These are phyloP conservation scores for Epirrhoe alternata DNA, from an alignment of 2,888 invertebrate species.

Conservation along the genomic window DNA sequence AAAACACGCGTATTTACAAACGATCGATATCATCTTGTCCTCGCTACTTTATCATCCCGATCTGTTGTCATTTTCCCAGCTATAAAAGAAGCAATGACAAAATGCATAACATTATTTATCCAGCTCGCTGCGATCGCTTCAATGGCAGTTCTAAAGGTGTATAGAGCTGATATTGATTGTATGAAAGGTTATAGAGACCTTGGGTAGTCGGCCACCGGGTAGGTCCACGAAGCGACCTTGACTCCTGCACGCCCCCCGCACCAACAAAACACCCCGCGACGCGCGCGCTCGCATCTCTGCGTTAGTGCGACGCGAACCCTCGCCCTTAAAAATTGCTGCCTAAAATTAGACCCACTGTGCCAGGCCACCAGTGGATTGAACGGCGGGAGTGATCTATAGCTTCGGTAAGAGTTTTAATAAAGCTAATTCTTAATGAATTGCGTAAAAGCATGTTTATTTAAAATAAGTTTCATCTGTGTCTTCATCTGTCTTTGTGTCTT, in stretches of 20 bases:
- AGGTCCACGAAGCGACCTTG: slow-evolving; percentile 67
- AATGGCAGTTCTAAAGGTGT: not conserved
- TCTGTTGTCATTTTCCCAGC: not conserved
- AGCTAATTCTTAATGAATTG: not conserved
- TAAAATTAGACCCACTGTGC: slow-evolving; percentile 3
- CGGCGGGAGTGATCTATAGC: not conserved
- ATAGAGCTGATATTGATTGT: slow-evolving; percentile 59
- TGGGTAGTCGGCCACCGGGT: slow-evolving; percentile 56
- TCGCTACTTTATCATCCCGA: no score
- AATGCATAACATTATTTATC: not conserved
- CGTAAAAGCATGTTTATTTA: not conserved
- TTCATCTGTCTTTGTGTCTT: not conserved
- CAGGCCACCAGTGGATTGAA: slow-evolving; percentile 3
- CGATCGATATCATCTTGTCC: not conserved
- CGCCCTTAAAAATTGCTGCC: slow-evolving; percentile 14
- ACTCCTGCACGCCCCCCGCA: slow-evolving; percentile 55
- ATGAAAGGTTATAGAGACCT: slow-evolving; percentile 54
- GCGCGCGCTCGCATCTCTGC: slow-evolving; percentile 42
- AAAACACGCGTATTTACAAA: not conserved
- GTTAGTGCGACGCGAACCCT: slow-evolving; percentile 36
- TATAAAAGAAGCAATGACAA: not conserved
- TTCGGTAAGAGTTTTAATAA: slow-evolving; percentile 2
- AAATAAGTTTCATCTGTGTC: not conserved
- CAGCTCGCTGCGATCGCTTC: not conserved
- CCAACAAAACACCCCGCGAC: slow-evolving; percentile 53